Conservation (phyloP, 2,113 vertebrate species). For the Perca flavescens region DNA sequence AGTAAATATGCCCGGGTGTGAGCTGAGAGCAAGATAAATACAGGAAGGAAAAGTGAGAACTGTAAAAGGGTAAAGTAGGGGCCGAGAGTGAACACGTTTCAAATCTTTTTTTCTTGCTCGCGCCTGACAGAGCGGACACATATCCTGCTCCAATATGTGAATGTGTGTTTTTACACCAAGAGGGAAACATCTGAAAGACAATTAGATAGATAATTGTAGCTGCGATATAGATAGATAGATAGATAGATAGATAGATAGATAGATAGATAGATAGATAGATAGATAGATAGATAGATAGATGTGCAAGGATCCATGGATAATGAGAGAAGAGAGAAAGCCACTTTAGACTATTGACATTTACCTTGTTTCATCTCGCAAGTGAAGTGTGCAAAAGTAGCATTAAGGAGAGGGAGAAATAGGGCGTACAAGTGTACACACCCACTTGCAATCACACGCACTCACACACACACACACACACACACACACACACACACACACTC, state of each 20-base stretch:
- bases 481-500: not conserved
- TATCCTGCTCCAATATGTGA: not conserved
- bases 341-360: constrained; percentile 66
- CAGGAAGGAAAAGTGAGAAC: not conserved
- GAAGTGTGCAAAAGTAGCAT: constrained; percentile 53
- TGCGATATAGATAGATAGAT: not conserved
- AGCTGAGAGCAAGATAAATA: constrained; percentile 2
- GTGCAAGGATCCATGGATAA: not conserved
- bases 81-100: not conserved
- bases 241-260: not conserved
- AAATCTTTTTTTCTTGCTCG: not conserved
- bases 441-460: not conserved
- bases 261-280: not conserved
- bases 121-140: not conserved
- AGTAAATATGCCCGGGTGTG: not conserved
- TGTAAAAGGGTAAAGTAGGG: not conserved
- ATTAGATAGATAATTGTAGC: not conserved
- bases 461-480: constrained; percentile 2
- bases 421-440: constrained; percentile 17
- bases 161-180: not conserved
- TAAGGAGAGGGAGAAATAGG: constrained; percentile 30
- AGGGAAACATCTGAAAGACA: not conserved
- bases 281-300: not conserved
- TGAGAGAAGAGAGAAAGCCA: constrained; percentile 30
- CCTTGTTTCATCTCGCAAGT: constrained; percentile 56